Evolutionary conservation across 1,140 invertebrate genomes (phyloP).

Genomic region (Dufourea novaeangliae): DNA sequence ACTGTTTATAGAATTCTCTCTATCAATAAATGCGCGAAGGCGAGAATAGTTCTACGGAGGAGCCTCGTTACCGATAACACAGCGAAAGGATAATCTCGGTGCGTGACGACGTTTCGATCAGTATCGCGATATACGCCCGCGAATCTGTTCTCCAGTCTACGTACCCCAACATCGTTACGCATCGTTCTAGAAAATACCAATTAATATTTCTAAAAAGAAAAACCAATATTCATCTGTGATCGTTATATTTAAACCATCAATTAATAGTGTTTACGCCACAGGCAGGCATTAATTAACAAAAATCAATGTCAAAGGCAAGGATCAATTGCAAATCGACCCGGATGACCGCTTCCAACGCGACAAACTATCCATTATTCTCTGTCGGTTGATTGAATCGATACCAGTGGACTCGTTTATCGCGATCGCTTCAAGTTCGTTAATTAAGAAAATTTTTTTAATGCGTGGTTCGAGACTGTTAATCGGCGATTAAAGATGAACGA

Average conservation of each 20-base stretch:
- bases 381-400: constrained; percentile 1
- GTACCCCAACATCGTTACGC: background rate
- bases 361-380: background rate
- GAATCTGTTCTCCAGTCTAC: background rate
- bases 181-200: too few relatives aligned
- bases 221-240: background rate
- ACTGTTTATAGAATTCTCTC: constrained; percentile 27
- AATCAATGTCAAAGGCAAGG: background rate
- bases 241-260: background rate
- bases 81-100: constrained; percentile 30
- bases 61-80: constrained; percentile 50
- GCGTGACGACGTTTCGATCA: constrained; percentile 29
- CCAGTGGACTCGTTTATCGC: background rate
- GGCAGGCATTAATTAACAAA: background rate
- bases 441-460: background rate
- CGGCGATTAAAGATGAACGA: constrained; percentile 41
- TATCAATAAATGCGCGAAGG: constrained; percentile 34
- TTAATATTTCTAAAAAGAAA: too few relatives aligned
- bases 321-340: background rate
- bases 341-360: background rate
- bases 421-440: background rate
- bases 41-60: background rate
- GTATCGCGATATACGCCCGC: constrained; percentile 26
- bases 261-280: background rate
- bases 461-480: background rate